Conservation (phyloP, 1,140 invertebrate species). For the Papilio dardanus region DNA sequence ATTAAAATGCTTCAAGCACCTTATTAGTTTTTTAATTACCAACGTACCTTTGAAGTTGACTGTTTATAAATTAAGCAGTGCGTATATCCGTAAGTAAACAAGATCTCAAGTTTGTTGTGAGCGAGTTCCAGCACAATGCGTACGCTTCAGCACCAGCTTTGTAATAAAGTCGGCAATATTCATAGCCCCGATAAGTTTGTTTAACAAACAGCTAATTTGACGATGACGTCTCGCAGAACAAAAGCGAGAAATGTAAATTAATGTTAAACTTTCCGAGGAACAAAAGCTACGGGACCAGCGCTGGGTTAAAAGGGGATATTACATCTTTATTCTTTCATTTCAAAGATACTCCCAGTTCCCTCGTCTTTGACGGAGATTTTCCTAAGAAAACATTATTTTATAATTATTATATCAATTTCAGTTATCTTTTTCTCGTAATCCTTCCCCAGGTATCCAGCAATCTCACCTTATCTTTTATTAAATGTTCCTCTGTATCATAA, state of each 20-base stretch:
- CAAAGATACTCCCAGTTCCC: not conserved
- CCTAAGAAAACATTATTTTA: conserved; percentile 66
- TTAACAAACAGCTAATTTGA: conserved; percentile 47
- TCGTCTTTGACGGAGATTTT: conserved; percentile 37
- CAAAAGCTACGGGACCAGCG: conserved; percentile 46
- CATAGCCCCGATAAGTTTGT: conserved; percentile 51
- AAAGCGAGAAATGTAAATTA: conserved; percentile 61
- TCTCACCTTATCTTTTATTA: conserved; percentile 70
- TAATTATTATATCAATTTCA: conserved; percentile 67
- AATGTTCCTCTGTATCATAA: conserved; percentile 62
- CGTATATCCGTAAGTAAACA: conserved; percentile 3
- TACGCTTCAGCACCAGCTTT: conserved; percentile 24
- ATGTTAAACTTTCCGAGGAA: conserved; percentile 56
- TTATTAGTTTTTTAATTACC: not conserved
- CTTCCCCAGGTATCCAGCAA: conserved; percentile 66
- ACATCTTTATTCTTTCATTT: conserved; percentile 43
- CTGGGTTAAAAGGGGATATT: conserved; percentile 52
- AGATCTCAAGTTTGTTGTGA: not conserved
- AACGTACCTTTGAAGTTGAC: not conserved
- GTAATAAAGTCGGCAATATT: conserved; percentile 37
- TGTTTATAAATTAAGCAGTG: not conserved
- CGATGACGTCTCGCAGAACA: conserved; percentile 49
- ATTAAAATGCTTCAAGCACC: not conserved
- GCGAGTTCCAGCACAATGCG: not conserved
- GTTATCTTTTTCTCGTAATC: conserved; percentile 67